Conservation (phyloP, 2,888 invertebrate species). For the Protophormia terraenovae region DNA sequence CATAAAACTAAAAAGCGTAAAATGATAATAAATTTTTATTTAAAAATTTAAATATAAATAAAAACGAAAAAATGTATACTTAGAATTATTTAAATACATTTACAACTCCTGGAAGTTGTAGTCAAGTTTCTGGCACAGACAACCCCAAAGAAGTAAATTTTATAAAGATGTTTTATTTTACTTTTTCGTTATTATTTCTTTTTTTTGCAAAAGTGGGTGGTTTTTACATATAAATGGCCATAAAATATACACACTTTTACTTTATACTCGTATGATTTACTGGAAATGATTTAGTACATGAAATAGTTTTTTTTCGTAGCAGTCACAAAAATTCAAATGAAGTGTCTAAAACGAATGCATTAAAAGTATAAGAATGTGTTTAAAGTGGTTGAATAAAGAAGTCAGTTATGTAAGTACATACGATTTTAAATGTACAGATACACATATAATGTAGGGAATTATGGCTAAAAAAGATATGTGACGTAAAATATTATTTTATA, state of each 20-base stretch:
- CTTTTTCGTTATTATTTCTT: too few relatives aligned
- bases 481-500: background rate
- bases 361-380: background rate
- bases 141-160: background rate
- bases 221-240: background rate
- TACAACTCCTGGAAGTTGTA: background rate
- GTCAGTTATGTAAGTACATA: background rate
- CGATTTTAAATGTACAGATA: background rate
- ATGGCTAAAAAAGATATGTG: background rate
- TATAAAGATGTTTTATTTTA: background rate
- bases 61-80: background rate
- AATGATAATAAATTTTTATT: slow-evolving; percentile 4
- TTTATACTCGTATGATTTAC: background rate
- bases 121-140: background rate
- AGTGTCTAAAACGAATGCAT: slow-evolving; percentile 33
- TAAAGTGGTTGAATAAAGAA: too few relatives aligned
- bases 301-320: background rate
- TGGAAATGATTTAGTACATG: slow-evolving; percentile 13
- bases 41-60: background rate
- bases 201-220: too few relatives aligned
- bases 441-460: background rate
- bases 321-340: slow-evolving; percentile 36
- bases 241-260: slow-evolving; percentile 16
- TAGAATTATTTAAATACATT: background rate
- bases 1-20: slow-evolving; percentile 6